phyloP scores from a whole-genome alignment of 2,888 invertebrate genomes.

The Myopa testacea region DNA sequence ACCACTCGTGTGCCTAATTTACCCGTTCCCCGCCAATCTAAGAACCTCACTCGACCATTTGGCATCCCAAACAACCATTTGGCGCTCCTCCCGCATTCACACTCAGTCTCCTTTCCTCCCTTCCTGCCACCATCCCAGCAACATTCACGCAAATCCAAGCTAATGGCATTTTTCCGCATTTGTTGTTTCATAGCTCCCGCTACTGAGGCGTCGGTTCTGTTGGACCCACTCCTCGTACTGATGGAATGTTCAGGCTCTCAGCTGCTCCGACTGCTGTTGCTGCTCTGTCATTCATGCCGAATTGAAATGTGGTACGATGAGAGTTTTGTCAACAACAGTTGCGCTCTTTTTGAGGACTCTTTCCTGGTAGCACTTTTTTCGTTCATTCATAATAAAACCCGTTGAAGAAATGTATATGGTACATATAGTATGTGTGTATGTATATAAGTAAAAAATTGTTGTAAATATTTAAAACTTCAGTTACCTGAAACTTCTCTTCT shows the following conservation, averaged over 20 bases:
- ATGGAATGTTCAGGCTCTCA: constrained; percentile 26
- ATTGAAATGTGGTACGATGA: no score
- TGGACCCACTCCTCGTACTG: no score
- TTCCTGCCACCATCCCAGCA: not conserved
- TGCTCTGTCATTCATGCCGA: constrained; percentile 19
- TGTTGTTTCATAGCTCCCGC: constrained; percentile 64
- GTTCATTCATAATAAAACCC: no score
- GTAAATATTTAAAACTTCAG: no score
- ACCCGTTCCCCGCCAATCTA: not conserved
- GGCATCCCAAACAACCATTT: no score
- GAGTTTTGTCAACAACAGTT: no score
- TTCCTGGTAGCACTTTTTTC: no score
- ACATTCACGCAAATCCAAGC: constrained; percentile 57
- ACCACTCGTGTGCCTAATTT: constrained; percentile 34
- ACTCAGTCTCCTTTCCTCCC: not conserved
- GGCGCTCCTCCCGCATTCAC: not conserved
- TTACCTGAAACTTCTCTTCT: no score
- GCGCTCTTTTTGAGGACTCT: no score
- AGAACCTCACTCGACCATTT: not conserved
- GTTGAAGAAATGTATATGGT: no score
- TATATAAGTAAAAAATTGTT: no score
- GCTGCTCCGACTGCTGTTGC: constrained; percentile 54
- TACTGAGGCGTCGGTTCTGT: constrained; percentile 50
- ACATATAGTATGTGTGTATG: no score
- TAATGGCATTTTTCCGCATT: constrained; percentile 65